Evolutionary conservation across 2,797 vertebrate species (phyloP).

Genomic region (Poecile montanus): DNA sequence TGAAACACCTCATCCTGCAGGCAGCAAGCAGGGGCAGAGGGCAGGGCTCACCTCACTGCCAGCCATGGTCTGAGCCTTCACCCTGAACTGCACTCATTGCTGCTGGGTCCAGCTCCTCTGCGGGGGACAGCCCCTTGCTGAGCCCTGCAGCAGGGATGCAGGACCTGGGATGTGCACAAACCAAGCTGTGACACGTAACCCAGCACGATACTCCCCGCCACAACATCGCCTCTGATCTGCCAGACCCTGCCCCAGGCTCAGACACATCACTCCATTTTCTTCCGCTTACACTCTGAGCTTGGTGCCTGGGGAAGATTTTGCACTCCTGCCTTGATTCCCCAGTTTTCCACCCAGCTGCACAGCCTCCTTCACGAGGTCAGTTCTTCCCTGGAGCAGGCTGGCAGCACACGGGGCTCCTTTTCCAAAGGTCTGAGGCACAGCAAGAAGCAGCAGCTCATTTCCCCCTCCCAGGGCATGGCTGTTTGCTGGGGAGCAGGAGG

Average conservation of each 20-base stretch:
- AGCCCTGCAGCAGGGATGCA: neutral
- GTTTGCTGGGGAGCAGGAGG: neutral
- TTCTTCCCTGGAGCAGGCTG: neutral
- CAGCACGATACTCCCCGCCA: fast-evolving
- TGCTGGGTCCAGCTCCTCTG: neutral
- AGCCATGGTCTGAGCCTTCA: neutral
- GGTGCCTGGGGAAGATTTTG: fast-evolving
- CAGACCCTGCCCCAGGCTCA: neutral
- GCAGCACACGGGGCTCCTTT: neutral
- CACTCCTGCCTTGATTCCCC: neutral
- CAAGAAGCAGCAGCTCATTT: neutral
- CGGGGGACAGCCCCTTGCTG: fast-evolving
- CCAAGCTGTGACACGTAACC: neutral
- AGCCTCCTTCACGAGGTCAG: fast-evolving
- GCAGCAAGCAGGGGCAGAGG: neutral
- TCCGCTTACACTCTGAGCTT: neutral
- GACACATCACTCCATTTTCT: neutral
- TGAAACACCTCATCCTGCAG: neutral
- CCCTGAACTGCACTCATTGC: fast-evolving
- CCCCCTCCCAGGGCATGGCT: neutral
- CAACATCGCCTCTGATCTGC: neutral
- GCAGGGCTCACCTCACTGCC: neutral
- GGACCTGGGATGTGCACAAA: neutral
- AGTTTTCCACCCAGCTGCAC: neutral
- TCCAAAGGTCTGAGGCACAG: neutral